Evolutionary conservation across 2,113 vertebrate species (phyloP).

Genomic region (Trichechus manatus): DNA sequence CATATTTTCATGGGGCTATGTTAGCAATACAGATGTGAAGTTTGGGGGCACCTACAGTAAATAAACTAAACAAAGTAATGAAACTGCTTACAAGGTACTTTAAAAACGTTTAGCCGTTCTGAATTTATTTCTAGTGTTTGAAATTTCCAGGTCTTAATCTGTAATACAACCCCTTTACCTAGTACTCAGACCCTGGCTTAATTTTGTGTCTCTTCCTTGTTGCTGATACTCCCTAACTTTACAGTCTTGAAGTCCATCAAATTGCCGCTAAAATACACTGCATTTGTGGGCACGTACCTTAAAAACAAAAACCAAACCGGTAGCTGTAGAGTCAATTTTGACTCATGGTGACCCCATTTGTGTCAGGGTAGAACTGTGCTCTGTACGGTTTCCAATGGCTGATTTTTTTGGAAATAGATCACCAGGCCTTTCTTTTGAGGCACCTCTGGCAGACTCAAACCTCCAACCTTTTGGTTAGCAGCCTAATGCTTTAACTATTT

Average conservation of each 20-base stretch:
- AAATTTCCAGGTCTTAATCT: neutral
- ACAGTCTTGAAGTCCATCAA: neutral
- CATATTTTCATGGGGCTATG: slow-evolving; percentile 25
- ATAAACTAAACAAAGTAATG: slow-evolving; percentile 12
- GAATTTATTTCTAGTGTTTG: slow-evolving; percentile 17
- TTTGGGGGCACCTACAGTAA: neutral
- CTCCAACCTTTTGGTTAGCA: neutral
- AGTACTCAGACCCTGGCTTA: neutral
- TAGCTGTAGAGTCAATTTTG: neutral
- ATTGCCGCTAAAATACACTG: neutral
- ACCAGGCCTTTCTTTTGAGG: neutral
- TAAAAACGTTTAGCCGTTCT: neutral
- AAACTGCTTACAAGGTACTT: neutral
- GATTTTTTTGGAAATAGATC: neutral
- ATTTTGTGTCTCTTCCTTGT: neutral
- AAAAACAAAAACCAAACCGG: neutral
- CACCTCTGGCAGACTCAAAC: neutral
- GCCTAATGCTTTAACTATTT: neutral
- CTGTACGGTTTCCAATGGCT: neutral
- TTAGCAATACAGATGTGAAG: slow-evolving; percentile 14
- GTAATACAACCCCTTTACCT: neutral
- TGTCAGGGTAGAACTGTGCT: neutral
- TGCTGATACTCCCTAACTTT: neutral
- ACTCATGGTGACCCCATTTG: neutral
- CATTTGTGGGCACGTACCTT: neutral